These are phyloP conservation scores for Myripristis jacobus DNA, from an alignment of 2,797 vertebrate genomes.

Conservation along the genomic window DNA sequence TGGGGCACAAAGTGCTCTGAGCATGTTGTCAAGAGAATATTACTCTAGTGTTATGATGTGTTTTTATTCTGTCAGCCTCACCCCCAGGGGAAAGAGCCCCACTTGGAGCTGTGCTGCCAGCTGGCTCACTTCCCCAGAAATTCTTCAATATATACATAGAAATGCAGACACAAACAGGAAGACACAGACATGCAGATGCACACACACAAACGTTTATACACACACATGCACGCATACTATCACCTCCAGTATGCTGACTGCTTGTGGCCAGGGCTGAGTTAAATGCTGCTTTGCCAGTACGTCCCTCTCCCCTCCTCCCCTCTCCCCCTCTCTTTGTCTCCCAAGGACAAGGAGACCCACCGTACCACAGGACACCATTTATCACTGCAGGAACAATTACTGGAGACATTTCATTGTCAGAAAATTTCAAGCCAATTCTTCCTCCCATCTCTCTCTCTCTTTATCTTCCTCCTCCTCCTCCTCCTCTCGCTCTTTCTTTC, in stretches of 20 bases:
- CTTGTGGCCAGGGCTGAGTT: slow-evolving; percentile 69
- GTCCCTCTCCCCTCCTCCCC: slow-evolving; percentile 50
- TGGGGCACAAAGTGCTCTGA: slow-evolving; percentile 68
- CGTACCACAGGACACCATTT: slow-evolving; percentile 79
- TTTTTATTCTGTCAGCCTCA: slow-evolving; percentile 78
- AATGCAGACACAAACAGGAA: slow-evolving; percentile 27
- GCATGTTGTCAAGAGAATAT: slow-evolving; percentile 76
- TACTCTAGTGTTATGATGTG: slow-evolving; percentile 75
- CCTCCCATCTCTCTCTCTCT: slow-evolving; percentile 61
- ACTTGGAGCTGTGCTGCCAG: slow-evolving; percentile 68
- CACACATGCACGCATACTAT: slow-evolving; percentile 35
- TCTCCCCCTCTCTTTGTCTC: slow-evolving; percentile 71
- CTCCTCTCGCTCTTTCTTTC: slow-evolving; percentile 41
- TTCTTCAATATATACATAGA: slow-evolving; percentile 58
- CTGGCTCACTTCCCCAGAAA: slow-evolving; percentile 68
- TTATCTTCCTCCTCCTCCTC: slow-evolving; percentile 67
- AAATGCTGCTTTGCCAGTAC: slow-evolving; percentile 70
- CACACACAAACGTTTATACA: not conserved
- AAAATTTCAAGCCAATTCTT: slow-evolving; percentile 78
- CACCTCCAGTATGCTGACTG: slow-evolving; percentile 70
- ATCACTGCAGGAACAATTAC: slow-evolving; percentile 84
- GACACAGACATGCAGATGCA: slow-evolving; percentile 5
- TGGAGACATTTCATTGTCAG: slow-evolving; percentile 82
- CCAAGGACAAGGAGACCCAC: slow-evolving; percentile 82
- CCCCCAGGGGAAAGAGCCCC: slow-evolving; percentile 69